Base-by-base conservation (phyloP, 2,797 vertebrate genomes). In the Epinephelus malabaricus region DNA sequence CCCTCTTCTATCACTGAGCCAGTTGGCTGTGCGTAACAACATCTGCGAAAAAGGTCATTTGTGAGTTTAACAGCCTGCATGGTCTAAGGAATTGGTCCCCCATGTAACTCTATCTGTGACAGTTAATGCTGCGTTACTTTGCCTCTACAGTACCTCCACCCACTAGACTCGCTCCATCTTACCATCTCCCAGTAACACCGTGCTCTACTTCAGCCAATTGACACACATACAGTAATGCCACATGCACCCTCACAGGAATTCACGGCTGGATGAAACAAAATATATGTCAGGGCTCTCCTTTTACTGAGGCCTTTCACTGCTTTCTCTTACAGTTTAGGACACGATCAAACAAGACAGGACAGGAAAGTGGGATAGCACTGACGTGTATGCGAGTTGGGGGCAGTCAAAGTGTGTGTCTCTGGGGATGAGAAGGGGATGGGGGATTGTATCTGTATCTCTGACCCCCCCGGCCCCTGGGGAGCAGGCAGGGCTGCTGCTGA, bases 201-300 rank as follows among this genome's bases (percentile, higher is more conserved):
- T 50, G 76, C 78, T 76, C 69, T 68, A 61, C n/a, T 51, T 58
- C 13, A 46, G 65, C 78, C 50, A 72, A 73, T 72, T 69, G 77
- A 82, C 81, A 84, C 70, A 70, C 59, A 71, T 77, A 73, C 73
- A 81, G 77, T 64, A 82, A 76, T 50, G 64, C 74, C 0, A 7
- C 69, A 47, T 73, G 66, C 64, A 51, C 67, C 76, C 79, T 63
- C 4, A 43, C 21, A 91, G 88, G 90, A 93, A 94, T 92, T 91
- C 82, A 71, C 76, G 75, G 69, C 87, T 88, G 74, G 71, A 86
- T 87, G 92, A 90, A 93, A 93, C 85, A 80, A 89, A 88, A 94
- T 90, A 91, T 90, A 92, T 90, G 91, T 85, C 89, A 90, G 71
- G 73, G 84, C 65, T 90, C 86, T 91, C 86, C 80, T 64, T 89